Percentiles rank a stretch among this genome's conserved stretches.
Conservation (phyloP, 1,140 invertebrate genomes). For the Drosophila serrata region DNA sequence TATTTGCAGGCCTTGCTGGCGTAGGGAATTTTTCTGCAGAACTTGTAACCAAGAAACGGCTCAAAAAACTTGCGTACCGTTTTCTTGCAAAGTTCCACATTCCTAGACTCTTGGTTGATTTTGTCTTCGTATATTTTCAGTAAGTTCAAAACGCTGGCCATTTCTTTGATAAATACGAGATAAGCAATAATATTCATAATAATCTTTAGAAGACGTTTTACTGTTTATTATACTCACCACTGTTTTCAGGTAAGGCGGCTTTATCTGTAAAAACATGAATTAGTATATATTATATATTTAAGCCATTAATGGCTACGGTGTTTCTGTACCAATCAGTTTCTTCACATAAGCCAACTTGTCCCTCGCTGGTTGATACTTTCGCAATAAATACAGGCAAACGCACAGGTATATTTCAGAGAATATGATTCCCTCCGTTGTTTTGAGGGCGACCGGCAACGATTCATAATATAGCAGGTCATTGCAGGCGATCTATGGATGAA, state of each 20-base stretch:
- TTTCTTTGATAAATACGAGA: slow-evolving; percentile 12
- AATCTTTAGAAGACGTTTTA: background rate
- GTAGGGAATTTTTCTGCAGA: slow-evolving; percentile 22
- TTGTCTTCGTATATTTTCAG: slow-evolving; percentile 32
- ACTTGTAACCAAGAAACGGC: slow-evolving; percentile 13
- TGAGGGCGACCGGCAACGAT: slow-evolving; percentile 10
- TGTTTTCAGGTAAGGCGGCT: background rate
- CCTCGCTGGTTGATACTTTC: slow-evolving; percentile 26
- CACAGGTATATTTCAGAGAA: slow-evolving; percentile 32
- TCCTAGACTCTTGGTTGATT: slow-evolving; percentile 21
- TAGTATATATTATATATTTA: too few relatives aligned
- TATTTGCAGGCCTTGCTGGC: slow-evolving; percentile 35
- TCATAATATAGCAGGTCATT: slow-evolving; percentile 43
- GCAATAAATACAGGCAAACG: slow-evolving; percentile 27
- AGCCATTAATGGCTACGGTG: background rate
- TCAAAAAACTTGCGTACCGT: background rate
- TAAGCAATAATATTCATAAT: too few relatives aligned
- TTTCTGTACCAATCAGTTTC: slow-evolving; percentile 15
- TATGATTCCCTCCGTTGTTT: slow-evolving; percentile 23
- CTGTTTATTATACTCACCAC: slow-evolving; percentile 2
- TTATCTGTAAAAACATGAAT: slow-evolving; percentile 1
- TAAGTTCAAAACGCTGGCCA: background rate
- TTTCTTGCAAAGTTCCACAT: slow-evolving; percentile 22
- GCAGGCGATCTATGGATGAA: slow-evolving; percentile 25
- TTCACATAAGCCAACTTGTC: slow-evolving; percentile 13